These are phyloP conservation scores for Nomada goodeniana DNA, from an alignment of 2,888 invertebrate species.

Conservation along the genomic window DNA sequence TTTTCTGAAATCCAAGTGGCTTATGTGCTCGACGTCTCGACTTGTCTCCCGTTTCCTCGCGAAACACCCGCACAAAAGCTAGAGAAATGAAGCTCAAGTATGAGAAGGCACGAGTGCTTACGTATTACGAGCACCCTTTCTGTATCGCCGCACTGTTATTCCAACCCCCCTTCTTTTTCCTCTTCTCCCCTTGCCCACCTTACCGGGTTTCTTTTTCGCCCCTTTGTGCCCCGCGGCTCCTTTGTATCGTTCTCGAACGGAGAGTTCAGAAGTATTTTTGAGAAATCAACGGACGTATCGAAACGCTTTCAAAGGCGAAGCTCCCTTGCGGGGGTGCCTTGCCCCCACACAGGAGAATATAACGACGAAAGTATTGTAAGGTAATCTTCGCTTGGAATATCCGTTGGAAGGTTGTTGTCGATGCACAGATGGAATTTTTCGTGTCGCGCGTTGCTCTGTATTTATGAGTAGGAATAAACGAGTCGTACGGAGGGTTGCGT, in stretches of 20 bases:
- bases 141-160: too few relatives aligned
- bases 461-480: too few relatives aligned
- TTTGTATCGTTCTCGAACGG: not conserved
- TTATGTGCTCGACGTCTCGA: slow-evolving; percentile 60
- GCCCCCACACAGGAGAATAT: not conserved
- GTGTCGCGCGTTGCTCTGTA: too few relatives aligned
- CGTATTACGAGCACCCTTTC: slow-evolving; percentile 20
- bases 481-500: too few relatives aligned
- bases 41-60: slow-evolving; percentile 43
- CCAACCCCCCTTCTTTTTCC: not conserved
- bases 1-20: slow-evolving; percentile 62
- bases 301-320: slow-evolving; percentile 5
- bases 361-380: not conserved
- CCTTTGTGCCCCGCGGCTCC: not conserved
- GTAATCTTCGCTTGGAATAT: not conserved
- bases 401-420: not conserved
- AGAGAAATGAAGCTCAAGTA: slow-evolving; percentile 26
- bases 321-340: not conserved
- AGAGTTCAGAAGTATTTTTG: slow-evolving; percentile 28
- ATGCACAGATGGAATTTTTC: not conserved
- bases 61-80: slow-evolving; percentile 23
- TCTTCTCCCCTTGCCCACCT: not conserved
- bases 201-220: not conserved
- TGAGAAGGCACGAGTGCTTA: slow-evolving; percentile 17
- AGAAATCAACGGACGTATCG: slow-evolving; percentile 25